phyloP scores from a whole-genome alignment of 1,140 invertebrate species.

The Aphis craccivora region DNA sequence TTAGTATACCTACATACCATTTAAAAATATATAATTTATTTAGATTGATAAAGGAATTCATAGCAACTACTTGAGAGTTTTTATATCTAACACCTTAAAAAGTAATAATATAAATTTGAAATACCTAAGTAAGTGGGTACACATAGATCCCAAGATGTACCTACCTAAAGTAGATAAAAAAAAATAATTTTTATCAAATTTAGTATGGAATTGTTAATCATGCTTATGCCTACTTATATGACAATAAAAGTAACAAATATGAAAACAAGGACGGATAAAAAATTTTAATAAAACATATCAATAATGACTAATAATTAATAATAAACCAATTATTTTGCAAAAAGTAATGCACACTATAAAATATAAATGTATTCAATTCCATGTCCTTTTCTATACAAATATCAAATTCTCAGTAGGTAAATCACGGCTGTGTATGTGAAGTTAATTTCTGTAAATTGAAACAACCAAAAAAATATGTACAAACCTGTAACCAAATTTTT shows the following conservation, averaged over 20 bases:
- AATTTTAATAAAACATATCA: background rate
- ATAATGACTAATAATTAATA: background rate
- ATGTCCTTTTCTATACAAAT: background rate
- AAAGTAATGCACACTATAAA: background rate
- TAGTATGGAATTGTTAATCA: background rate
- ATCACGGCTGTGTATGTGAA: background rate
- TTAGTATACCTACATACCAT: background rate
- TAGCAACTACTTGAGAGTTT: background rate
- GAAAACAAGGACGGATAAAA: background rate
- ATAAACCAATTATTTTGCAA: background rate
- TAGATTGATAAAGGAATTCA: background rate
- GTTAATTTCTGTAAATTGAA: background rate
- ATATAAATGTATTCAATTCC: background rate
- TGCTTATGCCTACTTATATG: background rate
- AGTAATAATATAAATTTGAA: background rate
- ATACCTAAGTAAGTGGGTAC: background rate
- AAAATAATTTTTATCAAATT: background rate
- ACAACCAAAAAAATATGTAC: background rate
- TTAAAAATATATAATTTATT: background rate
- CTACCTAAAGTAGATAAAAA: background rate
- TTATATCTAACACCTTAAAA: background rate
- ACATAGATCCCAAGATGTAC: background rate
- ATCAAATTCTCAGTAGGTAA: background rate
- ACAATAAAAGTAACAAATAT: background rate
- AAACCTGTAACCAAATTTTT: conserved; percentile 46